These are phyloP conservation scores for Hemitrygon akajei DNA, from an alignment of 2,797 vertebrate genomes.

Conservation along the genomic window DNA sequence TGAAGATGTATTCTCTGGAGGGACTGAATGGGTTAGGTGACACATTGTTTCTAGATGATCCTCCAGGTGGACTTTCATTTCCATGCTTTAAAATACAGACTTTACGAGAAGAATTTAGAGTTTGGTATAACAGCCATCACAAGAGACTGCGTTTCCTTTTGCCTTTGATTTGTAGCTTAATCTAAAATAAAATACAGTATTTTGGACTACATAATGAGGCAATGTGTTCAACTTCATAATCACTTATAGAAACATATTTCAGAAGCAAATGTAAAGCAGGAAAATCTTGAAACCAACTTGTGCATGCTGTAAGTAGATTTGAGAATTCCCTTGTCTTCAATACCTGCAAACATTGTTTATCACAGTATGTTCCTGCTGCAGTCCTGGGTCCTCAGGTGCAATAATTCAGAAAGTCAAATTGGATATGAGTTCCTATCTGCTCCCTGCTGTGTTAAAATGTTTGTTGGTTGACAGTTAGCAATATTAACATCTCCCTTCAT, in stretches of 20 bases:
- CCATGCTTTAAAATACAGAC: background rate
- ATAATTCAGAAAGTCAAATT: background rate
- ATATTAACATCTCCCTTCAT: background rate
- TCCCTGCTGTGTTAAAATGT: background rate
- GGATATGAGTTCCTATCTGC: background rate
- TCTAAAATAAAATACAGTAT: background rate
- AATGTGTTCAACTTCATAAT: background rate
- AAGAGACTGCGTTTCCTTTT: background rate
- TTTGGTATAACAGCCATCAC: background rate
- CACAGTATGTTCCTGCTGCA: background rate
- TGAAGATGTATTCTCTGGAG: background rate
- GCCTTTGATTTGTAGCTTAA: background rate
- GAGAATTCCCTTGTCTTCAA: background rate
- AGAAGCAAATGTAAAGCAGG: background rate
- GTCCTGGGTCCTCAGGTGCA: background rate
- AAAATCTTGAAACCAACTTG: background rate
- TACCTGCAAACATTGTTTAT: background rate
- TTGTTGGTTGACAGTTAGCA: background rate
- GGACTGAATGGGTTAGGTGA: background rate
- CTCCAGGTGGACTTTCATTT: background rate
- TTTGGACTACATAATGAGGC: background rate
- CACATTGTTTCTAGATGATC: background rate
- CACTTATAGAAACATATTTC: background rate
- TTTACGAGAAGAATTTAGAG: background rate
- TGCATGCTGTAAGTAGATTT: too few relatives aligned